A percentile compares a stretch with the other conserved stretches of the same genome.
phyloP scores from a whole-genome alignment of 1,140 invertebrate species.

The Dinoponera quadriceps region DNA sequence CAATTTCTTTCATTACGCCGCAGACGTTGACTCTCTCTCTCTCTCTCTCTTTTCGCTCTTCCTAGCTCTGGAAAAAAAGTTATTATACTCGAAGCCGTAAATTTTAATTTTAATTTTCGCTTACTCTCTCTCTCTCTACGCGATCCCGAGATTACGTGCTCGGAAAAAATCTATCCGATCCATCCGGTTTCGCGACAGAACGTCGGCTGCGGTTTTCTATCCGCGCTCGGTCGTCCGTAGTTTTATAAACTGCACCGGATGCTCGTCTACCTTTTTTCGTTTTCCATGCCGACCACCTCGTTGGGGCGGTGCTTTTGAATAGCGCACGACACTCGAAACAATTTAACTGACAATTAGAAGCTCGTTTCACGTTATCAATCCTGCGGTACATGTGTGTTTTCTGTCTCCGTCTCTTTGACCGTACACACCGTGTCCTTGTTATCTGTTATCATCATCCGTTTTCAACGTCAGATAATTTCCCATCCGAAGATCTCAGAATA shows the following conservation, averaged over 20 bases:
- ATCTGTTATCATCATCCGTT: conserved; percentile 17
- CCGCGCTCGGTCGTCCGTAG: conserved; percentile 27
- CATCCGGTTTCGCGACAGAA: conserved; percentile 29
- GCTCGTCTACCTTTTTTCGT: not conserved
- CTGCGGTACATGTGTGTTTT: conserved; percentile 41
- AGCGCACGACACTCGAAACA: conserved; percentile 55
- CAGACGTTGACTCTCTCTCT: conserved; percentile 11
- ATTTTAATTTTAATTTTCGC: conserved; percentile 27
- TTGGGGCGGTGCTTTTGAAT: conserved; percentile 30
- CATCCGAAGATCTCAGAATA: not conserved
- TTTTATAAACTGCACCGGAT: conserved; percentile 38
- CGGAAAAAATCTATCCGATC: conserved; percentile 40
- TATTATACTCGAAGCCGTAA: conserved; percentile 19
- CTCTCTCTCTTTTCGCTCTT: not conserved
- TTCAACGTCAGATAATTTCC: conserved; percentile 37
- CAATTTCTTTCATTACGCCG: conserved; percentile 16
- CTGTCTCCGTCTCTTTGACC: conserved; percentile 39
- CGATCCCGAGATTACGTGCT: conserved; percentile 31
- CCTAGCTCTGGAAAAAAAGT: not conserved
- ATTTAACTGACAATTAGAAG: conserved; percentile 73
- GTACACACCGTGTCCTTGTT: conserved; percentile 8
- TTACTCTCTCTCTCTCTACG: not conserved
- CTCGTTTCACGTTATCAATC: conserved; percentile 61
- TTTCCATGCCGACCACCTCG: not conserved
- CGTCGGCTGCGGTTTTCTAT: conserved; percentile 38